phyloP scores from a whole-genome alignment of 35 echinoderm and acorn worm species.

The Acanthaster planci region DNA sequence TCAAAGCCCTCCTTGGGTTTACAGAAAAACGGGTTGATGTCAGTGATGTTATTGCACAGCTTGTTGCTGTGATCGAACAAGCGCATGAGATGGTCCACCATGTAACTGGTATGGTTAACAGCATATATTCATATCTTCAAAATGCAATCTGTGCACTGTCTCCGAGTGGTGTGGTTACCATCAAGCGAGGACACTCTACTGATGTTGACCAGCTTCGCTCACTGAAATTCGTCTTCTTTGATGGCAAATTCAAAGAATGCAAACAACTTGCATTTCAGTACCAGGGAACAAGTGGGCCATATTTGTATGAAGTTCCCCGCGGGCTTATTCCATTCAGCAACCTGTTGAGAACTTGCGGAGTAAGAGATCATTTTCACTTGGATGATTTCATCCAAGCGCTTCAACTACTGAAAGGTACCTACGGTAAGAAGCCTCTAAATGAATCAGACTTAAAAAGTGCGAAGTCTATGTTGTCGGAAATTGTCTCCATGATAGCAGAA shows the following conservation, averaged over 20 bases:
- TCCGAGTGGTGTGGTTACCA: no score
- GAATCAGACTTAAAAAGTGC: neutral
- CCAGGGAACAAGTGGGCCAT: neutral
- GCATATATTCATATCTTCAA: conserved; percentile 29
- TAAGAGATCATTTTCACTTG: conserved; percentile 28
- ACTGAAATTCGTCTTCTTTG: neutral
- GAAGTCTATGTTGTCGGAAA: neutral
- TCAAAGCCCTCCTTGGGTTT: conserved; percentile 18
- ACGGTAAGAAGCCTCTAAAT: neutral
- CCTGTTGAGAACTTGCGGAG: conserved; percentile 25
- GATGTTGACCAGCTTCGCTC: neutral
- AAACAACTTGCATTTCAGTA: conserved; percentile 10
- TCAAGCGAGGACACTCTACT: neutral
- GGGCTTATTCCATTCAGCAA: conserved; percentile 15
- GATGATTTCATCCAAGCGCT: conserved; percentile 26
- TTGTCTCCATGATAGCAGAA: conserved; percentile 28
- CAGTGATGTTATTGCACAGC: conserved; percentile 9
- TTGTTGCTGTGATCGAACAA: neutral
- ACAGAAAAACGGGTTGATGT: neutral
- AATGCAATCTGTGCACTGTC: neutral
- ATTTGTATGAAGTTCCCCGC: conserved; percentile 9
- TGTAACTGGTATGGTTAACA: neutral
- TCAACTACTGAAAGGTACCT: neutral
- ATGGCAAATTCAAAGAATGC: neutral
- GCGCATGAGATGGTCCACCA: neutral